These are phyloP conservation scores for Sandelia bainsii DNA, from an alignment of 2,797 vertebrate species.

Conservation along the genomic window DNA sequence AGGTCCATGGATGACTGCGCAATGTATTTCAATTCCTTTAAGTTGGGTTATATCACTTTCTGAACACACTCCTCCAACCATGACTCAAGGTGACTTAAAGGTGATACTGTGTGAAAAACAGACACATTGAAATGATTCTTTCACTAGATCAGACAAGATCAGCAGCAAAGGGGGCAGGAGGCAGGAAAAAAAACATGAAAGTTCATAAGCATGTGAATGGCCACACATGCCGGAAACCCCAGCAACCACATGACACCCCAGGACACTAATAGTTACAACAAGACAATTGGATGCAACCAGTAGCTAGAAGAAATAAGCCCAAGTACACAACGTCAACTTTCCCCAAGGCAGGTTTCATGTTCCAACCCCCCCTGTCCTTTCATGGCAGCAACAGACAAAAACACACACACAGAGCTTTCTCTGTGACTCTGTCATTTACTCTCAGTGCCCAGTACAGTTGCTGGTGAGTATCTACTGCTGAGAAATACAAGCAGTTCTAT, in stretches of 20 bases:
- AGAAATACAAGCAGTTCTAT: constrained; percentile 14
- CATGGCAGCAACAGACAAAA: not conserved
- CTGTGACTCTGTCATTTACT: constrained; percentile 21
- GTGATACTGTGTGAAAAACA: not conserved
- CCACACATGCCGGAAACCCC: constrained; percentile 22
- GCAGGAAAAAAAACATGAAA: too few relatives aligned
- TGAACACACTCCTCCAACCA: too few relatives aligned
- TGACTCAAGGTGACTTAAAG: not conserved
- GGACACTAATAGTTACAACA: constrained; percentile 12
- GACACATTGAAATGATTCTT: not conserved
- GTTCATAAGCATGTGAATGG: not conserved
- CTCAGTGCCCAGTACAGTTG: constrained; percentile 13
- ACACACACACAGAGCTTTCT: constrained; percentile 29
- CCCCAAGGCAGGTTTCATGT: constrained; percentile 7
- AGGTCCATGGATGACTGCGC: not conserved
- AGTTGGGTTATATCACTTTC: too few relatives aligned
- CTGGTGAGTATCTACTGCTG: constrained; percentile 4
- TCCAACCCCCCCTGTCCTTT: not conserved
- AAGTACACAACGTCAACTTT: not conserved
- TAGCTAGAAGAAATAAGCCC: too few relatives aligned
- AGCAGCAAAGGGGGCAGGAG: too few relatives aligned
- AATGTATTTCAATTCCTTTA: not conserved
- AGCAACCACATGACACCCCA: not conserved
- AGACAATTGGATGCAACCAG: constrained; percentile 10
- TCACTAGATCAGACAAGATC: not conserved